A percentile compares a stretch with the other conserved stretches of the same genome.
phyloP scores from a whole-genome alignment of 2,113 vertebrate species.

The Gopherus flavomarginatus region DNA sequence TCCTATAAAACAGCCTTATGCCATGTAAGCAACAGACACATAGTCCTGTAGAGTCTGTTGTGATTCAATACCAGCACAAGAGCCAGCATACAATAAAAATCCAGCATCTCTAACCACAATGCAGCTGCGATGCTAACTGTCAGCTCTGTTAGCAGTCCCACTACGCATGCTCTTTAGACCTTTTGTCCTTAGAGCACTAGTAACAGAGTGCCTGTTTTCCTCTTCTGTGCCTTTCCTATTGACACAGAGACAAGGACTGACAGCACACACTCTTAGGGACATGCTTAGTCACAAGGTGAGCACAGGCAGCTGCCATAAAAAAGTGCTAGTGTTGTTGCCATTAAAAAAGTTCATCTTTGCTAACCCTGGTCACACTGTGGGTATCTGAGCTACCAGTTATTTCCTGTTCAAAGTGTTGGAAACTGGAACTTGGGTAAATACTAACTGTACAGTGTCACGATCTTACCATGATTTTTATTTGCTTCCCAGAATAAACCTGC shows the following conservation, averaged over 20 bases:
- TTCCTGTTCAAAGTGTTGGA: not conserved
- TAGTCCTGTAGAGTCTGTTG: not conserved
- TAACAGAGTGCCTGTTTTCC: not conserved
- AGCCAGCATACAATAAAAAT: not conserved
- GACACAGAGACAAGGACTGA: not conserved
- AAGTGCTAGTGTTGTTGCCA: not conserved
- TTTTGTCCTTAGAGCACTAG: not conserved
- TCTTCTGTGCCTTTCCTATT: not conserved
- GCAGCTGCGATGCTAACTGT: not conserved
- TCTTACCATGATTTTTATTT: not conserved
- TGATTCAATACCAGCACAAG: not conserved
- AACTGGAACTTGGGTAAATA: constrained; percentile 2
- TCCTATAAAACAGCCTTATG: not conserved
- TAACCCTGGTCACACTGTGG: not conserved
- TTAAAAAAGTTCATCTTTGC: constrained; percentile 24
- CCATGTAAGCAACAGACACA: not conserved
- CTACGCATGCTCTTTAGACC: not conserved
- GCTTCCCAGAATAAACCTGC: constrained; percentile 12
- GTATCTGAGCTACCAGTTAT: constrained; percentile 13
- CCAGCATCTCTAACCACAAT: not conserved
- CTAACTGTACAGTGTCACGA: not conserved
- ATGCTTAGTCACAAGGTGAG: not conserved
- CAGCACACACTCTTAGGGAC: not conserved
- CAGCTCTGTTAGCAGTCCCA: not conserved
- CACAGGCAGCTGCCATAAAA: not conserved